Evolutionary conservation across 2,113 vertebrate genomes (phyloP).

Genomic region (Empidonax traillii): DNA sequence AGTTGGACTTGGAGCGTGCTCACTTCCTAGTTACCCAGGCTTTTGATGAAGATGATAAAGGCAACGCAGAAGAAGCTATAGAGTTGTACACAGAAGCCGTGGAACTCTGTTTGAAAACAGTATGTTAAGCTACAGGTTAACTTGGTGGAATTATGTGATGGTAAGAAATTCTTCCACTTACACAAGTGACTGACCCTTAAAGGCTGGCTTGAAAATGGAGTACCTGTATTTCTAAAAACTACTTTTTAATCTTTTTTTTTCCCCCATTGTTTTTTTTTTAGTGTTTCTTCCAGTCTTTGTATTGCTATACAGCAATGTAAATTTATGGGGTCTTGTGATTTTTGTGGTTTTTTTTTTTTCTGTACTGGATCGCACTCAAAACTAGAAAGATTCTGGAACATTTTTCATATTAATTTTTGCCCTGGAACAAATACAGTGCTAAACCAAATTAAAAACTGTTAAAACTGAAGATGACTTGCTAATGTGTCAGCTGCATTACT

Average conservation of each 20-base stretch:
- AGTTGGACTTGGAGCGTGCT: conserved; percentile 93
- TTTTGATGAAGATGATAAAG: conserved; percentile 96
- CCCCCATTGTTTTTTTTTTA: neutral
- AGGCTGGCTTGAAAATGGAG: conserved; percentile 46
- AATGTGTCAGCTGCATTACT: neutral
- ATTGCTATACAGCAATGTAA: neutral
- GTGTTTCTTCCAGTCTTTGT: neutral
- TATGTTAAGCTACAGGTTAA: conserved; percentile 73
- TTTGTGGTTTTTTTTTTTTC: neutral
- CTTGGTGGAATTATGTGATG: conserved; percentile 71
- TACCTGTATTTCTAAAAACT: conserved; percentile 40
- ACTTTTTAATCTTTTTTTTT: neutral
- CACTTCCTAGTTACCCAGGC: conserved; percentile 97
- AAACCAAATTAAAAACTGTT: neutral
- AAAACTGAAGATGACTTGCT: neutral
- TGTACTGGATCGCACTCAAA: neutral
- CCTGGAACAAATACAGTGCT: neutral
- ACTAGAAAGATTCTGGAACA: neutral
- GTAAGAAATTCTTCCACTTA: conserved; percentile 66
- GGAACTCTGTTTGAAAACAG: conserved; percentile 94
- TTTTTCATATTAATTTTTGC: neutral
- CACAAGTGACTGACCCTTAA: conserved; percentile 27
- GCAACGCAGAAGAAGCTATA: conserved; percentile 89
- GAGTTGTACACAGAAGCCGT: conserved; percentile 96
- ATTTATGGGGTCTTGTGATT: neutral